Base-by-base conservation (phyloP, 2,888 invertebrate species). In the Sphinx pinastri region DNA sequence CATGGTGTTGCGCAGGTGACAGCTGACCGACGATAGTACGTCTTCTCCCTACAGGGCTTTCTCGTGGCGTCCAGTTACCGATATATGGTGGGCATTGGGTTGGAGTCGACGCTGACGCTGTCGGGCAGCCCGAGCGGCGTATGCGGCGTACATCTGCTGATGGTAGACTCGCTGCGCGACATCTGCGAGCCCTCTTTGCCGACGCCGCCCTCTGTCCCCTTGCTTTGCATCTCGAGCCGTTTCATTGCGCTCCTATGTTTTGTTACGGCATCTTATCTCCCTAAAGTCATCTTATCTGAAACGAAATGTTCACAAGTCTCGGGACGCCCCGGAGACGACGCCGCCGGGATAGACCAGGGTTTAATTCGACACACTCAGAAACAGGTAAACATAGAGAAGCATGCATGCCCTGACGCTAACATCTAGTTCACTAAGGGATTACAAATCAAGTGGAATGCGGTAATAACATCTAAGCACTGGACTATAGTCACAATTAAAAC, bases 51-150 rank as follows among this genome's bases (percentile, higher is more conserved):
- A 73, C 76, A 70, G 77, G 81, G 81, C 77, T 78, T 74, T 76
- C 79, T 78, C 79, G 79, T 78, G 76, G 72, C 78, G 78, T 83
- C 85, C 85, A 86, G 91, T 94, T 96, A 97, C 98, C 98, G 97
- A 96, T 98, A 98, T 93, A 98, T 97, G 81, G 97, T 97, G 80
- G 96, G 96, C 92, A 97, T 96, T 89, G 97, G 96, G 94, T 96
- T 97, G 91, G 97, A 97, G 94, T 97, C 97, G 90, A 97, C 97
- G 95, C 97, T 97, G 90, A 95, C 96, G 95, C 97, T 97, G 95
- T 97, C 97, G 86, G 94, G 91, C 71, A 88, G 89, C 71, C 92
- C 92, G 76, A 93, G 86, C 73, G 94, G 94, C 16, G 94, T 93
- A 87, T 89, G 94, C 77, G 91, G 93, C 75, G 92, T 93, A 87